Percentiles rank a stretch among this genome's conserved stretches.
Evolutionary conservation across 2,113 vertebrate genomes (phyloP).

Genomic region (Syrmaticus mikado): DNA sequence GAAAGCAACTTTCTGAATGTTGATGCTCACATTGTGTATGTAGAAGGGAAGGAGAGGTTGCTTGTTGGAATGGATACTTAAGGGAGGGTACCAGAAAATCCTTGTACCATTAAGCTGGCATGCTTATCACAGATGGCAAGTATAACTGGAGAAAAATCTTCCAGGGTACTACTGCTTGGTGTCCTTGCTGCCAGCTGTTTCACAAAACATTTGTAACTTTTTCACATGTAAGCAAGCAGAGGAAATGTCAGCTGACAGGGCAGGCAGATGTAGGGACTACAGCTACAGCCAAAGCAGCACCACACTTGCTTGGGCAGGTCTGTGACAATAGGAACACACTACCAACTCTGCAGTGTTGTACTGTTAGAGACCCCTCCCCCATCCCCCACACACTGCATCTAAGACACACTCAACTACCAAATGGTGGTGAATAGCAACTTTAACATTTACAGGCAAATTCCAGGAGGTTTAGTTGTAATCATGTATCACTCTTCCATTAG

Average conservation of each 20-base stretch:
- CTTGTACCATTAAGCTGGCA: conserved; percentile 43
- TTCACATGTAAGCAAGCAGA: background rate
- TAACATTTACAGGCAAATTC: conserved; percentile 55
- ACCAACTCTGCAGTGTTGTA: rapidly evolving
- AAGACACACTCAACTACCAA: background rate
- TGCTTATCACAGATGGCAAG: conserved; percentile 6
- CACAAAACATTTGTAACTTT: conserved; percentile 28
- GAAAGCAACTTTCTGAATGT: conserved; percentile 62
- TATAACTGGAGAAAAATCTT: conserved; percentile 14
- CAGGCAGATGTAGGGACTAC: background rate
- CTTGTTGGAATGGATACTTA: conserved; percentile 45
- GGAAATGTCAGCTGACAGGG: conserved; percentile 1
- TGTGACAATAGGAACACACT: background rate
- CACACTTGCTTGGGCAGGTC: background rate
- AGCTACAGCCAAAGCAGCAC: background rate
- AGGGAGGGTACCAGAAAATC: conserved; percentile 63
- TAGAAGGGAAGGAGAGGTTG: conserved; percentile 16
- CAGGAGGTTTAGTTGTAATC: conserved; percentile 12
- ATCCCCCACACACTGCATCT: background rate
- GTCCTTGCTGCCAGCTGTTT: conserved; percentile 21
- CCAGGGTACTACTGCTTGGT: background rate
- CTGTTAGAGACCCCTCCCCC: background rate
- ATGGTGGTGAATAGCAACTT: background rate
- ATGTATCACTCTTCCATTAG: conserved; percentile 62
- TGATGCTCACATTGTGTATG: conserved; percentile 8